Evolutionary conservation across 2,888 invertebrate genomes (phyloP).

Genomic region (Diploptera punctata): DNA sequence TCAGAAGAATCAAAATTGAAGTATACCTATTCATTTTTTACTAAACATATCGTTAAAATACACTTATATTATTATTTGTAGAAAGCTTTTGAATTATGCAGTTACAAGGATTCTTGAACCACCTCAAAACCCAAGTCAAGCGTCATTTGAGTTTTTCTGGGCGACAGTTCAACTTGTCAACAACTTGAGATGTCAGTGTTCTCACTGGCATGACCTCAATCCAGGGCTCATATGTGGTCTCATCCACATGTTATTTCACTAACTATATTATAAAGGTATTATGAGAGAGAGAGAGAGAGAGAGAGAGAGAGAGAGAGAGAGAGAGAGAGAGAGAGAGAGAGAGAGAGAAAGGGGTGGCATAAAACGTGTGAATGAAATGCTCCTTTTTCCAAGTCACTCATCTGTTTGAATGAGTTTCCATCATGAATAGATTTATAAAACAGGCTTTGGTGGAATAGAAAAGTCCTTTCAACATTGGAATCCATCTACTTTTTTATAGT

Average conservation of each 20-base stretch:
- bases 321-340: not conserved
- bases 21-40: no score
- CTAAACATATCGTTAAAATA: no score
- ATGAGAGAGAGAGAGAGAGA: no score
- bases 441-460: not conserved
- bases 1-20: no score
- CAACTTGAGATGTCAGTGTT: not conserved
- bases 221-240: conserved; percentile 17
- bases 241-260: conserved; percentile 8
- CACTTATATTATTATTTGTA: no score
- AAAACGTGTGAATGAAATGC: not conserved
- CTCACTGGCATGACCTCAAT: not conserved
- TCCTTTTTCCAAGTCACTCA: conserved; percentile 17
- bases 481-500: not conserved
- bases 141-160: not conserved
- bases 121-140: not conserved
- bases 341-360: not conserved
- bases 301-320: no score
- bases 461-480: conserved; percentile 13
- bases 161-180: not conserved
- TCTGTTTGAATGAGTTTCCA: not conserved
- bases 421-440: conserved; percentile 4
- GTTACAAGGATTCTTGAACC: no score
- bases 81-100: no score
- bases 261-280: not conserved